These are phyloP conservation scores for Odiellus spinosus DNA, from an alignment of 2,888 invertebrate genomes.

Conservation along the genomic window DNA sequence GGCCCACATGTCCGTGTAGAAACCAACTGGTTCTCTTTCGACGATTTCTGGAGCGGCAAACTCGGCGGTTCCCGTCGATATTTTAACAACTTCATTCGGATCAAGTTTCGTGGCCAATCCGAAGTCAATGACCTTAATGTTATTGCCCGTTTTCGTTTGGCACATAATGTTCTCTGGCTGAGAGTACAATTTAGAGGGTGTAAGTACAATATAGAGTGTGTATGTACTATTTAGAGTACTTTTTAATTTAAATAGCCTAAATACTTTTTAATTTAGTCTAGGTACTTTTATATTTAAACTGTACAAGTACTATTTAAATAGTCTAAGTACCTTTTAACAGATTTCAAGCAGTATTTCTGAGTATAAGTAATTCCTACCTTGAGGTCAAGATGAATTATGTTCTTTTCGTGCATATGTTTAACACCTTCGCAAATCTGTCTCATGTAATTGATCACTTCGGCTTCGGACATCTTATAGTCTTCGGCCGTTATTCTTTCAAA, in stretches of 20 bases:
- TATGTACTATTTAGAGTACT: too few relatives aligned
- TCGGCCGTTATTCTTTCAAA: constrained; percentile 98
- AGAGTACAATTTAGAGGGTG: too few relatives aligned
- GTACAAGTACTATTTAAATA: too few relatives aligned
- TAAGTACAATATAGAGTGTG: too few relatives aligned
- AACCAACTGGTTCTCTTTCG: constrained; percentile 94
- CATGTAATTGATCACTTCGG: constrained; percentile 98
- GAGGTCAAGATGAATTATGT: constrained; percentile 83
- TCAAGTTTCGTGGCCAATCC: constrained; percentile 96
- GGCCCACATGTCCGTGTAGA: constrained; percentile 99
- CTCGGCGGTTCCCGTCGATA: constrained; percentile 97
- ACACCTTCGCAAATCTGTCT: constrained; percentile 95
- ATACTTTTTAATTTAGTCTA: too few relatives aligned
- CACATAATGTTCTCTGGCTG: constrained; percentile 99
- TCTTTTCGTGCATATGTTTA: constrained; percentile 97
- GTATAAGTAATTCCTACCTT: too few relatives aligned
- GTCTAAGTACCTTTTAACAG: too few relatives aligned
- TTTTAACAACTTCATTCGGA: constrained; percentile 96
- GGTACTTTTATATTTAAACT: too few relatives aligned
- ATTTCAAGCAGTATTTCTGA: too few relatives aligned
- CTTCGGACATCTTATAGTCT: constrained; percentile 95
- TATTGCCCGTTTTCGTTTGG: constrained; percentile 82
- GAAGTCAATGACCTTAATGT: constrained; percentile 97
- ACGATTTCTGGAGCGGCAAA: constrained; percentile 99
- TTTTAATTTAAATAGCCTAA: too few relatives aligned